Conservation (phyloP, 2,888 invertebrate genomes). For the Ectobius pallidus region DNA sequence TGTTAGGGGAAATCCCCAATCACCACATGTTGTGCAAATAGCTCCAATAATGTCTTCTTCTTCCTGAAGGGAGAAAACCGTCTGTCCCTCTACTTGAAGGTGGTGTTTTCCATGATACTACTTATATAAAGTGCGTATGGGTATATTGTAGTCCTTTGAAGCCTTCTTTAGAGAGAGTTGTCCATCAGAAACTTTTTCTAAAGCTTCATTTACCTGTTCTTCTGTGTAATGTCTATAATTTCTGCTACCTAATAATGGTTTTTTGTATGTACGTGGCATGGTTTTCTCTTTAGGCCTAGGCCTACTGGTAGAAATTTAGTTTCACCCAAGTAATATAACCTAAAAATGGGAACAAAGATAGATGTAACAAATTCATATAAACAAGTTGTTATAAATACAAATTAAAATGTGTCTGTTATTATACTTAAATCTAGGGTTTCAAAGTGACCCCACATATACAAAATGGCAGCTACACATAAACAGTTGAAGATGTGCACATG, state of each 20-base stretch:
- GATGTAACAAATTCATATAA: neutral
- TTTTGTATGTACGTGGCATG: neutral
- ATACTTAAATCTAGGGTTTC: neutral
- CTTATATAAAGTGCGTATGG: neutral
- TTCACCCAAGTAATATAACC: neutral
- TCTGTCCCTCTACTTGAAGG: neutral
- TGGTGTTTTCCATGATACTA: neutral
- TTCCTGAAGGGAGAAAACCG: neutral
- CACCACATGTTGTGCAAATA: neutral
- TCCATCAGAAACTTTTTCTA: neutral
- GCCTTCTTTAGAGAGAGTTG: neutral
- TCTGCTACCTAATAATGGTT: neutral
- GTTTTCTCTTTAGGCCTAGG: neutral
- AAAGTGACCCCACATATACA: no score
- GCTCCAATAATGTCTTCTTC: neutral
- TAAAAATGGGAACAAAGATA: neutral
- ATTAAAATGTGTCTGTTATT: neutral
- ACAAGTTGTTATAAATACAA: neutral
- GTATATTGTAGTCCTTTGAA: neutral
- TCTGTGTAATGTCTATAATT: neutral
- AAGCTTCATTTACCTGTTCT: neutral
- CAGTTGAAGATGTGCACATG: neutral
- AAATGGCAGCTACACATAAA: neutral
- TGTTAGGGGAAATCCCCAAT: constrained; percentile 11
- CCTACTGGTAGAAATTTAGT: neutral